Percentiles rank a stretch among this genome's conserved stretches.
Evolutionary conservation across 2,888 invertebrate species (phyloP).

Genomic region (Thelaira solivaga): DNA sequence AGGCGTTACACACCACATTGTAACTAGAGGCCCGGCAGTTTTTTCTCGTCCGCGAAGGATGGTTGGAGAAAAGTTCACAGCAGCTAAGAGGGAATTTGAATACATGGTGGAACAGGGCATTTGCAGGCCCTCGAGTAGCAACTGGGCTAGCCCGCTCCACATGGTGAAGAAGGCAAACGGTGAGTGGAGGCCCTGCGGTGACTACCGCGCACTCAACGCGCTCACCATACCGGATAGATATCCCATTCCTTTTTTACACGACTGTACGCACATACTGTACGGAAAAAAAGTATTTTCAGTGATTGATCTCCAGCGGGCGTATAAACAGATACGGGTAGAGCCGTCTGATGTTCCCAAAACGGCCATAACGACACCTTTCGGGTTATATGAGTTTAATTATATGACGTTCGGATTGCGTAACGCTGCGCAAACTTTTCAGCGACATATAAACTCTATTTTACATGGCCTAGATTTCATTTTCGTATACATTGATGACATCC

Average conservation of each 20-base stretch:
- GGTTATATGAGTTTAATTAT: background rate
- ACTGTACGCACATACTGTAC: too few relatives aligned
- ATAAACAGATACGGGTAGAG: conserved; percentile 6
- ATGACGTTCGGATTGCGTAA: conserved; percentile 8
- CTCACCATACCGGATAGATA: too few relatives aligned
- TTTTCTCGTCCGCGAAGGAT: background rate
- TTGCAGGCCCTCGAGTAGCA: background rate
- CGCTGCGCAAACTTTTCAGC: background rate
- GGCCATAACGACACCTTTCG: background rate
- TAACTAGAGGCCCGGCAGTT: background rate
- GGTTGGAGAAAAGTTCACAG: background rate
- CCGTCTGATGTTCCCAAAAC: too few relatives aligned
- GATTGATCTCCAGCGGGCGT: background rate
- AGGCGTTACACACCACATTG: background rate
- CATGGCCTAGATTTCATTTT: background rate
- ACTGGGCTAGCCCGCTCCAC: conserved; percentile 12
- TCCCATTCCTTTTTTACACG: too few relatives aligned
- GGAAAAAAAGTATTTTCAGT: too few relatives aligned
- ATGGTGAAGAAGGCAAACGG: conserved; percentile 5
- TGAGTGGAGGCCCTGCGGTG: conserved; percentile 19
- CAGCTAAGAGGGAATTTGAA: background rate
- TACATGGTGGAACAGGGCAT: conserved; percentile 1
- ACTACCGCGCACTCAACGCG: too few relatives aligned
- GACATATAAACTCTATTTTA: background rate
- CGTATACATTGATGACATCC: too few relatives aligned